Percentiles rank a stretch among this genome's conserved stretches.
Conservation (phyloP, 2,797 vertebrate species). For the Harpagifer antarcticus region DNA sequence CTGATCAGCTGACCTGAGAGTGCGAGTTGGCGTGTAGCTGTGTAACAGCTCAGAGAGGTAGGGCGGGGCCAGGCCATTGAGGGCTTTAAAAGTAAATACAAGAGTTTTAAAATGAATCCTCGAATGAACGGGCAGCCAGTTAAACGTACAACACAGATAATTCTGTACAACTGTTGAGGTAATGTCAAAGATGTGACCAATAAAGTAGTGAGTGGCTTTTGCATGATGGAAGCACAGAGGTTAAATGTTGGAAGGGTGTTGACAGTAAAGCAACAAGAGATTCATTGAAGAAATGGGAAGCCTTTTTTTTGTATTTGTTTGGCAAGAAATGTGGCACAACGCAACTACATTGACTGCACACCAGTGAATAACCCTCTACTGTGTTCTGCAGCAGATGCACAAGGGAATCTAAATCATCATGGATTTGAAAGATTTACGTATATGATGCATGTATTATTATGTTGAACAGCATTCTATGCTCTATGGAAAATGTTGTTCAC, state of each 20-base stretch:
- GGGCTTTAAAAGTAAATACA: too few relatives aligned
- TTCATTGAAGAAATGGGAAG: slow-evolving; percentile 15
- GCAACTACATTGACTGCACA: slow-evolving; percentile 19
- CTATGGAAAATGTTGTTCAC: not conserved
- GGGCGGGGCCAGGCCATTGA: too few relatives aligned
- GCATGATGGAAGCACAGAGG: not conserved
- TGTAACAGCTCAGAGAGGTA: too few relatives aligned
- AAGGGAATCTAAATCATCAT: slow-evolving; percentile 22
- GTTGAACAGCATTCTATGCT: not conserved
- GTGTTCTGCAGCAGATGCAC: slow-evolving; percentile 12
- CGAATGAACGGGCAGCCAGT: too few relatives aligned
- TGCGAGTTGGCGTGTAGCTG: too few relatives aligned
- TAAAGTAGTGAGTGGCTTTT: not conserved
- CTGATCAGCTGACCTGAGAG: too few relatives aligned
- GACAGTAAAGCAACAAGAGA: slow-evolving; percentile 1
- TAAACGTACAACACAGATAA: not conserved
- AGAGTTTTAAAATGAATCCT: too few relatives aligned
- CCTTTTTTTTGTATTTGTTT: slow-evolving; percentile 23
- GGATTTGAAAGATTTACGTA: slow-evolving; percentile 29
- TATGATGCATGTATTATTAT: slow-evolving; percentile 12
- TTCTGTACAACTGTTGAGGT: not conserved
- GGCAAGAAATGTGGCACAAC: slow-evolving; percentile 15
- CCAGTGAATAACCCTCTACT: slow-evolving; percentile 22
- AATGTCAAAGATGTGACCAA: not conserved
- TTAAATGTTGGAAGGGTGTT: not conserved